These are phyloP conservation scores for Phanerotoma sp. DNA, from an alignment of 2,888 invertebrate genomes.

Conservation along the genomic window DNA sequence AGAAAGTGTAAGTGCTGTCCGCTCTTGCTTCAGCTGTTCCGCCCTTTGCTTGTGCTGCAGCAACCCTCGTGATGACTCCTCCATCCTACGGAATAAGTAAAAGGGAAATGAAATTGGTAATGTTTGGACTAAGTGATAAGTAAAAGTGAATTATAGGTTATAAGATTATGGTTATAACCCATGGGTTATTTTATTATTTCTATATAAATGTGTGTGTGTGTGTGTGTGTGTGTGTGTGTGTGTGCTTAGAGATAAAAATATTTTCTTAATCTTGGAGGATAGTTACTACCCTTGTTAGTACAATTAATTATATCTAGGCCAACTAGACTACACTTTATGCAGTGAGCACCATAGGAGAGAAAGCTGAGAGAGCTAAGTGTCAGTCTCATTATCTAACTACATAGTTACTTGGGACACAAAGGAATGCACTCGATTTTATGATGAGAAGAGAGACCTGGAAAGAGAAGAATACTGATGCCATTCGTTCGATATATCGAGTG, in stretches of 20 bases:
- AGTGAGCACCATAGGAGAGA: neutral
- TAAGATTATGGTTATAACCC: neutral
- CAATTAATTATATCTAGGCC: neutral
- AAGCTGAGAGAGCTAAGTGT: neutral
- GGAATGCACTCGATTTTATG: constrained; percentile 7
- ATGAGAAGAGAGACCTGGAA: neutral
- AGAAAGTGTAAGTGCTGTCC: constrained; percentile 69
- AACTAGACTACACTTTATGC: neutral
- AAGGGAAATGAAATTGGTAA: constrained; percentile 27
- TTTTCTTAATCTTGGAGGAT: no score
- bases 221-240: no score
- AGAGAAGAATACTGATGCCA: neutral
- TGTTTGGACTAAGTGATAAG: neutral
- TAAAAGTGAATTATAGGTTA: neutral
- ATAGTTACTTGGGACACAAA: neutral
- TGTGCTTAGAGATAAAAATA: no score
- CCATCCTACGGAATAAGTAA: constrained; percentile 71
- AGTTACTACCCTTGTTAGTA: no score
- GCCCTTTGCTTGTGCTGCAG: constrained; percentile 73
- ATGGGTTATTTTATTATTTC: no score
- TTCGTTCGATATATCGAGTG: neutral
- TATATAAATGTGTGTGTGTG: no score
- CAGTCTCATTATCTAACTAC: constrained; percentile 1
- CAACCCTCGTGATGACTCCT: constrained; percentile 74
- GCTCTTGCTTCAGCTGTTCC: constrained; percentile 75